Percentiles rank a stretch among this genome's conserved stretches.
These are phyloP conservation scores for Pogonus chalceus DNA, from an alignment of 1,140 invertebrate species.

Conservation along the genomic window DNA sequence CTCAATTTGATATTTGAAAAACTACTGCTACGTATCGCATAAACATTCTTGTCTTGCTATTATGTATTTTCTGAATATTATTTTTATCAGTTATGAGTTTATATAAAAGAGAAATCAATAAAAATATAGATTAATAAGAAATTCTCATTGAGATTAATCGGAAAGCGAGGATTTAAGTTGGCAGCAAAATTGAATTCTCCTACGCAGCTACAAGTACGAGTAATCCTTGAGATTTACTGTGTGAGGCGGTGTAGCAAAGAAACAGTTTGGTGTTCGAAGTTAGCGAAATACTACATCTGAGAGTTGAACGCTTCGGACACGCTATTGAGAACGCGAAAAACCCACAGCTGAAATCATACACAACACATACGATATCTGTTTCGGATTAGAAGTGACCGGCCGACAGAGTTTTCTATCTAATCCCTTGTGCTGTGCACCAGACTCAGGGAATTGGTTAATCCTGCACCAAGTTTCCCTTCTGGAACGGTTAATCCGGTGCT, in stretches of 20 bases:
- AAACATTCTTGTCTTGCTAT: no score
- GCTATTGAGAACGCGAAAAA: no score
- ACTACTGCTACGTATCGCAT: no score
- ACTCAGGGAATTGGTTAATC: background rate
- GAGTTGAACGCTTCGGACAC: no score
- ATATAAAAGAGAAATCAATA: background rate
- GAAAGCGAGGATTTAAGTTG: background rate
- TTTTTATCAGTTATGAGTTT: background rate
- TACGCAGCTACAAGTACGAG: background rate
- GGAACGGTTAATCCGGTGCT: background rate
- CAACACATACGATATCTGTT: background rate
- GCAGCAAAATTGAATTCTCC: background rate
- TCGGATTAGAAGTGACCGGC: background rate
- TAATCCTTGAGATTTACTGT: background rate
- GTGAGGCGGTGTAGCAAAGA: background rate
- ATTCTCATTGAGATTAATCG: constrained; percentile 1
- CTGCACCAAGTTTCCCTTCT: constrained; percentile 5
- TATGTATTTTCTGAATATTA: no score
- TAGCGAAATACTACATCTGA: background rate
- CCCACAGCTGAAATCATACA: background rate
- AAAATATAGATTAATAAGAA: background rate
- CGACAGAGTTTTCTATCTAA: constrained; percentile 1
- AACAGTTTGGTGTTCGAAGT: background rate
- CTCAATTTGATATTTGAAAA: no score
- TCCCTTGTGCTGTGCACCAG: background rate